Evolutionary conservation across 2,113 vertebrate species (phyloP).

Genomic region (Syngnathoides biaculeatus): DNA sequence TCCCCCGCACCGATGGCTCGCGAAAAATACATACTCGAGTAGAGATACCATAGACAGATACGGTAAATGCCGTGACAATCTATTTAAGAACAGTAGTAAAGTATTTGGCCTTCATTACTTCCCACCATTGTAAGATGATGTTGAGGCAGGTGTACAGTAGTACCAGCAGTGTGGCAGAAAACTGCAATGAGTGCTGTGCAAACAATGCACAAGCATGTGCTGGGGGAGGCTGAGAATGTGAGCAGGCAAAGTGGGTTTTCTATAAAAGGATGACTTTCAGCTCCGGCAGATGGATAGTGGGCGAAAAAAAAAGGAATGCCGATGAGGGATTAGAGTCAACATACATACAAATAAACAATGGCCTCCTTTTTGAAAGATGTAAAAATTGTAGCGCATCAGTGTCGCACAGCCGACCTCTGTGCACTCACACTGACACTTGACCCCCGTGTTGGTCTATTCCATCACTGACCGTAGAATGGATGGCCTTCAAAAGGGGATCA

Average conservation of each 20-base stretch:
- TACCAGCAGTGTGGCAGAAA: neutral
- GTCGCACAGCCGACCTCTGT: conserved; percentile 10
- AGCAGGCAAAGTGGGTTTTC: conserved; percentile 50
- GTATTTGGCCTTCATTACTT: neutral
- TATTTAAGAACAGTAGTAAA: neutral
- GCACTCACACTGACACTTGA: neutral
- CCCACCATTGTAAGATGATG: neutral
- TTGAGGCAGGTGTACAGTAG: neutral
- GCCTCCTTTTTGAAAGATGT: conserved; percentile 41
- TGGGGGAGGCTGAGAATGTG: conserved; percentile 34
- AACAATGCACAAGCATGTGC: conserved; percentile 27
- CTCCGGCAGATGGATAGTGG: conserved; percentile 51
- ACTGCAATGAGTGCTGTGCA: neutral
- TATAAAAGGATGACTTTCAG: conserved; percentile 51
- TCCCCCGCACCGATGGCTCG: too few relatives aligned
- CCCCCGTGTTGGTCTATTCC: neutral
- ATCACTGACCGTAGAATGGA: conserved; percentile 12
- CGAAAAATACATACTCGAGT: too few relatives aligned
- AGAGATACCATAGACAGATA: too few relatives aligned
- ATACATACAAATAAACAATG: conserved; percentile 51
- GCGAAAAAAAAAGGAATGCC: conserved; percentile 28
- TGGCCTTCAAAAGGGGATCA: conserved; percentile 13
- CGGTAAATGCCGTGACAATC: neutral
- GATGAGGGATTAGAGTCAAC: conserved; percentile 39
- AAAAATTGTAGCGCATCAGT: conserved; percentile 34